Evolutionary conservation across 2,113 vertebrate species (phyloP), one percentile per base, ranked within the genome.

Genomic region (Atractosteus spatula): DNA sequence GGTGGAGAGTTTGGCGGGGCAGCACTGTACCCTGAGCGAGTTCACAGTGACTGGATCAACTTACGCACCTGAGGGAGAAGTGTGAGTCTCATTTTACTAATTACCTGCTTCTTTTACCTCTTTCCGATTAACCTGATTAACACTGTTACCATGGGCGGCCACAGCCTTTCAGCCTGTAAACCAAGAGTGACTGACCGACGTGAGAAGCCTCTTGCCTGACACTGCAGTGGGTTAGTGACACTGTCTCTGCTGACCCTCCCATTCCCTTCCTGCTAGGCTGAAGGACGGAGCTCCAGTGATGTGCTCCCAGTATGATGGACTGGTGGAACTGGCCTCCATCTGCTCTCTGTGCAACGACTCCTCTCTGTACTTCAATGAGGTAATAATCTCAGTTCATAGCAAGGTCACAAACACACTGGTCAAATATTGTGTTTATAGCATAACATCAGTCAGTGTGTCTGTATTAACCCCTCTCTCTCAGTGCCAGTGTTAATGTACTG

Each of bases 341-440:
- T 96, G 96, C 83, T 95, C 96, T 10, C 90, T 97, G 73, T 97
- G 96, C 88, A 97, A 97, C 78, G 96, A 97, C 86, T 97, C 93
- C 41, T 90, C 93, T 64, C 82, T 94, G 74, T 92, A 94, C 79
- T 94, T 88, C 84, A 94, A 93, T 3, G 93, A 94, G 92, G 93
- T 92, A 80, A 73, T 54, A 51, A 41, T 55, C 55, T 57, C 59
- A 1, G 41, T 14, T 41, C 4, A 5, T 51, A 5, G 5, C 47
- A 5, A 51, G 47, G 5, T 5, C 47, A 10, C 47, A 51, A 10
- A 7, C 4, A 10, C 47, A 7, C 47, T 51, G 47, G 17, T 29
- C 17, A 29, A 0, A 29, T 29, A 29, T 29, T 29, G 17, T 29
- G 17, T 29, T 29, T 29, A 29, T 29, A 29, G 17, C 0, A 29